Conservation (phyloP, 2,113 vertebrate species). For the Bufo gargarizans region DNA sequence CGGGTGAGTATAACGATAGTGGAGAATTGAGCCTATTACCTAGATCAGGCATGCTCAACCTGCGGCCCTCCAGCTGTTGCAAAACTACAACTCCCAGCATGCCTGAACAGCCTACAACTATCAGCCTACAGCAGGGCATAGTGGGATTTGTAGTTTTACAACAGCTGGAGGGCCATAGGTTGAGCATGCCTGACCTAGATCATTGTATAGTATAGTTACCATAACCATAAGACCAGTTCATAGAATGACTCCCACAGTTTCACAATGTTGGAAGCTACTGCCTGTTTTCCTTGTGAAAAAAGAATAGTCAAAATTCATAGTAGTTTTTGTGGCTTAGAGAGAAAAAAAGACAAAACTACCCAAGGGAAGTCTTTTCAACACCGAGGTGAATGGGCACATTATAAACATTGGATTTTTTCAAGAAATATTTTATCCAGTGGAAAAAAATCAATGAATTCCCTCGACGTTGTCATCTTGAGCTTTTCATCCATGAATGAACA, state of each 20-base stretch:
- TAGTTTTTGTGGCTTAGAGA: not conserved
- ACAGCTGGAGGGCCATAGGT: too few species aligned
- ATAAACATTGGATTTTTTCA: conserved; percentile 55
- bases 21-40: not conserved
- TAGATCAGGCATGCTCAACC: not conserved
- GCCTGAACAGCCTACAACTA: too few species aligned
- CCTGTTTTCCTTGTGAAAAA: not conserved
- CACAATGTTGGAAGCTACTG: not conserved
- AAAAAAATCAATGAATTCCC: conserved; percentile 33
- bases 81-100: too few species aligned
- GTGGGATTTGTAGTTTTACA: too few species aligned
- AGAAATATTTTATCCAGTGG: conserved; percentile 59
- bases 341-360: conserved; percentile 36
- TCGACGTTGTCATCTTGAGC: not conserved
- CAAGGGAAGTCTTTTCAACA: conserved; percentile 10
- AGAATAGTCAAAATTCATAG: not conserved
- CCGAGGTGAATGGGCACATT: conserved; percentile 39
- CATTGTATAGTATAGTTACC: not conserved
- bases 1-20: not conserved
- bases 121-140: too few species aligned
- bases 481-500: conserved; percentile 57
- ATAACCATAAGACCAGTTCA: not conserved
- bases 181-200: too few species aligned
- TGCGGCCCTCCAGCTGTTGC: too few species aligned
- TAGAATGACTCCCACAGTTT: not conserved